Conservation (phyloP, 2,797 vertebrate genomes). For the Anolis apletophallus region DNA sequence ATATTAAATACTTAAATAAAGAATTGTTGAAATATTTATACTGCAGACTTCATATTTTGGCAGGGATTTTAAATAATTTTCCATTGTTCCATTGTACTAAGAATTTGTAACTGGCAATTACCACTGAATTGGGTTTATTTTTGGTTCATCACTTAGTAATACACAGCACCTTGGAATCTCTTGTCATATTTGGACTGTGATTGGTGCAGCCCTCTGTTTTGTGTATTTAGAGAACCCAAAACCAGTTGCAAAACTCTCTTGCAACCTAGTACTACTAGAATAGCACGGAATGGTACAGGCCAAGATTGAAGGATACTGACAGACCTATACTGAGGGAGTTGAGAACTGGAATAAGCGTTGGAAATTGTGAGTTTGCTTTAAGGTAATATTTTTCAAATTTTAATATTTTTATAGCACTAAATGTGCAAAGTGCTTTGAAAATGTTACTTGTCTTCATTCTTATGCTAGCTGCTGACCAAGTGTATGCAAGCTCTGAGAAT, state of each 20-base stretch:
- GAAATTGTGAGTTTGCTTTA: slow-evolving; percentile 37
- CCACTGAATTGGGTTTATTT: slow-evolving; percentile 4
- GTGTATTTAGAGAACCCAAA: slow-evolving; percentile 34
- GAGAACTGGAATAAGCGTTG: slow-evolving; percentile 32
- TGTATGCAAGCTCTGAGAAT: slow-evolving; percentile 2
- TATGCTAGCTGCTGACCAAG: neutral
- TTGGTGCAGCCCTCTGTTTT: slow-evolving; percentile 40
- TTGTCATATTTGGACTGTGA: slow-evolving; percentile 24
- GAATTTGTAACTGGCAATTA: slow-evolving; percentile 11
- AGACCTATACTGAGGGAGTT: slow-evolving; percentile 36
- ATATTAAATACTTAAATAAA: neutral
- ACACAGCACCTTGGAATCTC: slow-evolving; percentile 26
- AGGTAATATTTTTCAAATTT: slow-evolving; percentile 27
- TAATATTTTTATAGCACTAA: slow-evolving; percentile 18
- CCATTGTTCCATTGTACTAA: neutral
- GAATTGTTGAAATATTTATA: slow-evolving; percentile 13
- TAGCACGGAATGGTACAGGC: slow-evolving; percentile 36
- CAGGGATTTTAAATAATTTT: slow-evolving; percentile 6
- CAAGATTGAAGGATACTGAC: slow-evolving; percentile 39
- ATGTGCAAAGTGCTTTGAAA: slow-evolving; percentile 6
- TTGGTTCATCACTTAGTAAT: neutral
- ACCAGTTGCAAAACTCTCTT: slow-evolving; percentile 35
- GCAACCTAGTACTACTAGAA: slow-evolving; percentile 34
- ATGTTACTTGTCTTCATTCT: slow-evolving; percentile 11
- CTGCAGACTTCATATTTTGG: neutral